A percentile compares a stretch with the other conserved stretches of the same genome.
phyloP scores from a whole-genome alignment of 1,140 invertebrate genomes.

The Acyrthosiphon pisum region DNA sequence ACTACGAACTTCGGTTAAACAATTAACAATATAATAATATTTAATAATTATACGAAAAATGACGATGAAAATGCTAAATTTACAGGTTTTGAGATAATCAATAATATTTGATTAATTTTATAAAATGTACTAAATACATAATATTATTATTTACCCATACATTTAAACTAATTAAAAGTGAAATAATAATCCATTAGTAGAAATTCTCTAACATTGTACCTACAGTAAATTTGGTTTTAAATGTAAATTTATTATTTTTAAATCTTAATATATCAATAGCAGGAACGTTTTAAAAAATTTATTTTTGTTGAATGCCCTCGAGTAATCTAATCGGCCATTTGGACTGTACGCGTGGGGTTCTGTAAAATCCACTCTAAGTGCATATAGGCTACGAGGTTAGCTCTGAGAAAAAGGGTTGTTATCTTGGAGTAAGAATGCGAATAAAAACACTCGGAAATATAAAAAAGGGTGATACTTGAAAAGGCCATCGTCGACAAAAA shows the following conservation, averaged over 20 bases:
- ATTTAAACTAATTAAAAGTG: too few species aligned
- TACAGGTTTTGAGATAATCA: background rate
- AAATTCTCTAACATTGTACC: background rate
- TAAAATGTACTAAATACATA: background rate
- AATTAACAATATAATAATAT: background rate
- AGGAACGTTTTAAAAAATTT: background rate
- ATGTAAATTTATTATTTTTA: constrained; percentile 3
- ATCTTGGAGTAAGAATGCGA: constrained; percentile 26
- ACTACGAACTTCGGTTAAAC: background rate
- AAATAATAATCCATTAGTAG: background rate
- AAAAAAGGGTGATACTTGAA: constrained; percentile 47
- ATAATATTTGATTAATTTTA: background rate
- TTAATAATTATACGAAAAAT: background rate
- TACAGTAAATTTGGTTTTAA: background rate
- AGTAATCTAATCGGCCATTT: constrained; percentile 5
- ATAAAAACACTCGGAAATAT: constrained; percentile 41
- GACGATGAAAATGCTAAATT: background rate
- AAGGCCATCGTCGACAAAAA: constrained; percentile 35
- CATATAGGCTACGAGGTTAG: background rate
- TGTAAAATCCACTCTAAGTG: background rate
- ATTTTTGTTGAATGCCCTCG: background rate
- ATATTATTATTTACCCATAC: too few species aligned
- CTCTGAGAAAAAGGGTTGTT: constrained; percentile 14
- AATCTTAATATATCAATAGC: background rate
- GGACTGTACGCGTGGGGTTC: background rate